phyloP scores from a whole-genome alignment of 2,113 vertebrate species.

The Theristicus caerulescens region DNA sequence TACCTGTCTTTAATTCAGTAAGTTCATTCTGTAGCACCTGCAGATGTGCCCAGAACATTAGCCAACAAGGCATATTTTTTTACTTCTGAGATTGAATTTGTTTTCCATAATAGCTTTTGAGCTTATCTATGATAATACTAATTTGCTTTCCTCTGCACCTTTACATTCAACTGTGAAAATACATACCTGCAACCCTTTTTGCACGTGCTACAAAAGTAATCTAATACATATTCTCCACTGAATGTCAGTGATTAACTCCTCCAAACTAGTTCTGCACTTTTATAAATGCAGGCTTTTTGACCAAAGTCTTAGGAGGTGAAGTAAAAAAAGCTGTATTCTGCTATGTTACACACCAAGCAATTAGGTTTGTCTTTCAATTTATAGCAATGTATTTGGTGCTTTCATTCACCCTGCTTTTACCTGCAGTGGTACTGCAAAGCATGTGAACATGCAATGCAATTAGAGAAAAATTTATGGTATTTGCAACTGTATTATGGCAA shows the following conservation, averaged over 20 bases:
- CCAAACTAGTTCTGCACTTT: background rate
- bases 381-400: background rate
- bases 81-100: background rate
- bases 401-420: background rate
- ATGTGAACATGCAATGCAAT: background rate
- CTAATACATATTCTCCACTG: background rate
- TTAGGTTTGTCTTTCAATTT: background rate
- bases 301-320: background rate
- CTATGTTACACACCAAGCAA: background rate
- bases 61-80: background rate
- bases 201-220: background rate
- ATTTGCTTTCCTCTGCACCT: background rate
- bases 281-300: background rate
- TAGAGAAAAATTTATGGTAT: rapidly evolving
- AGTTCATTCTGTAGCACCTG: background rate
- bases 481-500: background rate
- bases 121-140: background rate
- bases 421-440: background rate
- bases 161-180: background rate
- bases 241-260: background rate
- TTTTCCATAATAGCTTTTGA: background rate
- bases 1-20: background rate
- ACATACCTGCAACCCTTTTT: background rate
- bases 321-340: background rate
- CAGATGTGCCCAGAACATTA: background rate